phyloP scores from a whole-genome alignment of 2,888 invertebrate genomes.

The Meliscaeva auricollis region DNA sequence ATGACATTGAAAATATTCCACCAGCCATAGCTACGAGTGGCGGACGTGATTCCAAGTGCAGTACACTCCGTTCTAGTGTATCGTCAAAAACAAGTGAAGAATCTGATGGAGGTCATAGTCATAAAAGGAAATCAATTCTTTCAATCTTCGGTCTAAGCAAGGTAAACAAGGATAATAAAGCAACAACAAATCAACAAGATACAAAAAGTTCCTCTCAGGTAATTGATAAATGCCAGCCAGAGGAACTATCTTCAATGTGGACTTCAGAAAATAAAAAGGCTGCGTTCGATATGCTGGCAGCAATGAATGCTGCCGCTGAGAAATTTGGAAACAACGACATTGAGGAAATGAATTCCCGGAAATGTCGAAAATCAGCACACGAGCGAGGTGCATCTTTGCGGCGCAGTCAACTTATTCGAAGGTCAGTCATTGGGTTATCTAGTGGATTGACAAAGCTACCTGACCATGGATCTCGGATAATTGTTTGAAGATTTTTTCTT shows the following conservation, averaged over 20 bases:
- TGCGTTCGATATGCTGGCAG: conserved; percentile 83
- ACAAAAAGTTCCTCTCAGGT: conserved; percentile 29
- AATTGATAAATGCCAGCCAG: conserved; percentile 72
- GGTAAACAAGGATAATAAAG: conserved; percentile 62
- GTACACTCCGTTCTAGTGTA: conserved; percentile 79
- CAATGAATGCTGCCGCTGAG: conserved; percentile 81
- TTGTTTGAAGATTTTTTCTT: conserved; percentile 29
- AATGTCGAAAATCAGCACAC: conserved; percentile 80
- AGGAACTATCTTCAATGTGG: conserved; percentile 80
- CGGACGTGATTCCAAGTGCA: conserved; percentile 50
- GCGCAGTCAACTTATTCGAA: conserved; percentile 77
- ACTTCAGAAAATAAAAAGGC: conserved; percentile 82
- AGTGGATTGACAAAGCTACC: conserved; percentile 22
- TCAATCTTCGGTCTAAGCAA: conserved; percentile 80
- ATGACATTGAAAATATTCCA: conserved; percentile 79
- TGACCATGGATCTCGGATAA: conserved; percentile 57
- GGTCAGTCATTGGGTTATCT: conserved; percentile 63
- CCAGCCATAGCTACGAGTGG: conserved; percentile 31
- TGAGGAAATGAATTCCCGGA: conserved; percentile 76
- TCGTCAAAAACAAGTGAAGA: conserved; percentile 81
- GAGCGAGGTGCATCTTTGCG: conserved; percentile 80
- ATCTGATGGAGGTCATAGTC: conserved; percentile 79
- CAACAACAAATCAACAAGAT: conserved; percentile 33
- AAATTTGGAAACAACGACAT: conserved; percentile 58
- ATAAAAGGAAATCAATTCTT: conserved; percentile 81